Conservation (phyloP, 2,888 invertebrate species). For the Yponomeuta evonymella region DNA sequence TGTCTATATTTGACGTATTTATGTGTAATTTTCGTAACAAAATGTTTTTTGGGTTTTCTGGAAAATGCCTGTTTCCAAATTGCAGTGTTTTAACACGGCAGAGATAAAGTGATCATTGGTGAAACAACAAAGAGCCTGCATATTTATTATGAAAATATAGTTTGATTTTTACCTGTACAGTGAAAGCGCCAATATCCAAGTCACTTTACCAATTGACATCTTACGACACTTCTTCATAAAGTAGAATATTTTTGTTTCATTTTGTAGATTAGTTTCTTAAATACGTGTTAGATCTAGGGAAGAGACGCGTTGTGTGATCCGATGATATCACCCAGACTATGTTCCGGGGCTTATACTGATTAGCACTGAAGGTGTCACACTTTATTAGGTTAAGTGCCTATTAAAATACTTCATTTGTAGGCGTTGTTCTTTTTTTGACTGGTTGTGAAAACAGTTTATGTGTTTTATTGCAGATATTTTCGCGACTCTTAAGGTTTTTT, state of each 20-base stretch:
- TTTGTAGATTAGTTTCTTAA: slow-evolving; percentile 38
- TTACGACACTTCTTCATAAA: neutral
- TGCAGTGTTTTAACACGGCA: too few relatives aligned
- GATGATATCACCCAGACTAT: slow-evolving; percentile 47
- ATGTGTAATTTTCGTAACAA: too few relatives aligned
- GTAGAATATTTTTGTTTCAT: neutral
- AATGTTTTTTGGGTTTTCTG: too few relatives aligned
- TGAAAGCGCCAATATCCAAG: too few relatives aligned
- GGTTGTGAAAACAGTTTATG: too few relatives aligned
- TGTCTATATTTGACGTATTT: too few relatives aligned
- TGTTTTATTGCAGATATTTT: neutral
- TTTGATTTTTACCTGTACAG: too few relatives aligned
- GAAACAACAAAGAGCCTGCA: too few relatives aligned
- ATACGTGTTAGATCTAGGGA: slow-evolving; percentile 44
- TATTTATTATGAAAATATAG: too few relatives aligned
- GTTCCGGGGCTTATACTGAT: neutral
- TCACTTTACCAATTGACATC: neutral
- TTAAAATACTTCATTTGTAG: slow-evolving; percentile 35
- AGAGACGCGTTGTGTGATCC: slow-evolving; percentile 37
- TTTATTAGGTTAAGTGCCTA: slow-evolving; percentile 63
- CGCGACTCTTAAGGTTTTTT: neutral
- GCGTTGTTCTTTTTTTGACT: slow-evolving; percentile 16
- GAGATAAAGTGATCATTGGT: too few relatives aligned
- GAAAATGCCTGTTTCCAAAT: too few relatives aligned
- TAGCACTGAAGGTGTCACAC: slow-evolving; percentile 18